Conservation (phyloP, 2,113 vertebrate genomes). For the Eclectus roratus region DNA sequence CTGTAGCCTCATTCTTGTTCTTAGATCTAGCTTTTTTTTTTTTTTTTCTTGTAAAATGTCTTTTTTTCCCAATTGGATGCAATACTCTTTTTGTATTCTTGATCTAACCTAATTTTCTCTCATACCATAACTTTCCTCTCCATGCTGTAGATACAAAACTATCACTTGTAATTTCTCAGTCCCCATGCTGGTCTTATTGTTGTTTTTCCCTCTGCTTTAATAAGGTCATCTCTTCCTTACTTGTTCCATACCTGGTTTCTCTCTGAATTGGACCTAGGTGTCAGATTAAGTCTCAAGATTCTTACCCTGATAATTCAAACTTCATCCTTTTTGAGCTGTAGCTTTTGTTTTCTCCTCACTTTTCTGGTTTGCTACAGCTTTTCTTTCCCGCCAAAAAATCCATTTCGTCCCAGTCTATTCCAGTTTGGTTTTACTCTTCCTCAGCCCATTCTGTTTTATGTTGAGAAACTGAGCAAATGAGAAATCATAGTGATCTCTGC, state of each 20-base stretch:
- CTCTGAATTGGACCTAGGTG: not conserved
- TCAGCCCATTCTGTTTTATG: not conserved
- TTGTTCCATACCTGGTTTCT: not conserved
- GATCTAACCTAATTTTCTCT: not conserved
- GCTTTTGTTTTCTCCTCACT: not conserved
- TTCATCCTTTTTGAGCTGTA: not conserved
- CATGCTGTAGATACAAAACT: fast-evolving
- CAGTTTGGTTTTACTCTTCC: not conserved
- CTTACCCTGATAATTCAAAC: not conserved
- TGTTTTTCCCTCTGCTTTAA: not conserved
- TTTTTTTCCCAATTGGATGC: not conserved
- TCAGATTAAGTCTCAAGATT: not conserved
- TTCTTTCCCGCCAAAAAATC: not conserved
- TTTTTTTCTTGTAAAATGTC: not conserved
- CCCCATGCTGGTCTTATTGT: not conserved
- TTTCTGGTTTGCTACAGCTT: not conserved
- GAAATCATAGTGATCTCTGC: not conserved
- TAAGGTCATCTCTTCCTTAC: not conserved
- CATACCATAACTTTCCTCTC: not conserved
- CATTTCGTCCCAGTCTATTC: not conserved
- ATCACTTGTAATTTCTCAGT: not conserved
- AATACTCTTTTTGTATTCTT: not conserved
- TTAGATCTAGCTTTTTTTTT: not conserved
- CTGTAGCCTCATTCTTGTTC: not conserved
- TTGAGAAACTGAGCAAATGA: not conserved